These are phyloP conservation scores for Hydractinia symbiolongicarpus DNA, from an alignment of 30 jellyfish, hydroid and myxozoan genomes.

Conservation along the genomic window DNA sequence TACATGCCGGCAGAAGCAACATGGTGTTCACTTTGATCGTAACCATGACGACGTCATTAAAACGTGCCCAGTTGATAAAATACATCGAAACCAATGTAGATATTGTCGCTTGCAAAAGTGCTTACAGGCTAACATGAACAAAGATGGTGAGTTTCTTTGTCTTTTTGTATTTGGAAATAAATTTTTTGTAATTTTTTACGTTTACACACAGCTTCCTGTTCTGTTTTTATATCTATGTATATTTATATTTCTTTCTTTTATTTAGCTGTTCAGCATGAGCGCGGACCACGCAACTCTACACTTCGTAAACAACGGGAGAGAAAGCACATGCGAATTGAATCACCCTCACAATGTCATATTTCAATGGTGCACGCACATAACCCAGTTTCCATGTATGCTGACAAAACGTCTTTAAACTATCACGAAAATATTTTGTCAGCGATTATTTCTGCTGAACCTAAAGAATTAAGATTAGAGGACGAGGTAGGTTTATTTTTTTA, in stretches of 20 bases:
- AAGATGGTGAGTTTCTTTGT: slow-evolving; percentile 54
- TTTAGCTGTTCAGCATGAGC: slow-evolving; percentile 89
- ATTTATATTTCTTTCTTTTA: neutral
- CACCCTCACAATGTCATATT: neutral
- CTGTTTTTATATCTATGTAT: neutral
- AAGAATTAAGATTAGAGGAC: neutral
- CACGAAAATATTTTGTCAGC: neutral
- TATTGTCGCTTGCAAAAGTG: slow-evolving; percentile 85
- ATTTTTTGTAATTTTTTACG: neutral
- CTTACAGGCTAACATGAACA: slow-evolving; percentile 81
- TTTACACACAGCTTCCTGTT: neutral
- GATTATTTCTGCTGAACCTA: slow-evolving; percentile 2
- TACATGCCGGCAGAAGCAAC: slow-evolving; percentile 84
- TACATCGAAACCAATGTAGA: slow-evolving; percentile 88
- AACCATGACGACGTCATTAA: slow-evolving; percentile 24
- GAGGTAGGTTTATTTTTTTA: no score
- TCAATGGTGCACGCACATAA: neutral
- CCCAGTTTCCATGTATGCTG: neutral
- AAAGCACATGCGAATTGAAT: neutral
- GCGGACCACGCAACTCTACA: slow-evolving; percentile 87
- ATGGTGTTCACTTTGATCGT: neutral
- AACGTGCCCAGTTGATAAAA: slow-evolving; percentile 74
- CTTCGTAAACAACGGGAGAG: slow-evolving; percentile 43
- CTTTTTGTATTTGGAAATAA: neutral
- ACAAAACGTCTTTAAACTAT: neutral